phyloP scores from a whole-genome alignment of 2,888 invertebrate genomes.

The Drosophila siamana region DNA sequence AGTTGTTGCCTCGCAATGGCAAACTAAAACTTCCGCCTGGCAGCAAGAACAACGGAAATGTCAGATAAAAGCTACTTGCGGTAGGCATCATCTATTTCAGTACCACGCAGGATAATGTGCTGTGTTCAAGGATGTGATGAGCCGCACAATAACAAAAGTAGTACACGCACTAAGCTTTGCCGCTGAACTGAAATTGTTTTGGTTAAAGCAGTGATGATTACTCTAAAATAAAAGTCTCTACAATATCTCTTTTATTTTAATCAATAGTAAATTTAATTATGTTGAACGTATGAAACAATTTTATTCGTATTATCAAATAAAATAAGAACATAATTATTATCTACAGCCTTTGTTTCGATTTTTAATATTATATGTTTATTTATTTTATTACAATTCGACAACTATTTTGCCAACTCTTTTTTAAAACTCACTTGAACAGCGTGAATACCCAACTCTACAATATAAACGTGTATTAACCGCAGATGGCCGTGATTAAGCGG shows the following conservation, averaged over 20 bases:
- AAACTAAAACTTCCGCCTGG: slow-evolving; percentile 27
- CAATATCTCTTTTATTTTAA: too few species aligned
- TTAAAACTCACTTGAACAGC: not conserved
- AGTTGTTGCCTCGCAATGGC: slow-evolving; percentile 35
- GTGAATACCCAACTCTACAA: not conserved
- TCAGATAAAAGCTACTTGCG: slow-evolving; percentile 44
- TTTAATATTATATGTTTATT: too few species aligned
- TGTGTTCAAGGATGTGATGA: not conserved
- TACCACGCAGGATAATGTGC: slow-evolving; percentile 1
- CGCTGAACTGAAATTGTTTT: not conserved
- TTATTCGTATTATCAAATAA: too few species aligned
- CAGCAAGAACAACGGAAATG: slow-evolving; percentile 42
- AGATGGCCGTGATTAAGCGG: not conserved
- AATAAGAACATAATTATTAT: too few species aligned
- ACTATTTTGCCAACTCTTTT: not conserved
- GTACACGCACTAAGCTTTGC: not conserved
- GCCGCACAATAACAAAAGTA: not conserved
- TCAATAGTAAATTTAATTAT: too few species aligned
- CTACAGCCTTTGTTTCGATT: too few species aligned
- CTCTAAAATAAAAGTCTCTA: too few species aligned
- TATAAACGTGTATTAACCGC: not conserved
- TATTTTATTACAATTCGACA: too few species aligned
- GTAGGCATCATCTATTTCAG: slow-evolving; percentile 27
- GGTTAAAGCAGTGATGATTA: too few species aligned
- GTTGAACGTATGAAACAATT: too few species aligned